Evolutionary conservation across 2,113 vertebrate species (phyloP).

Genomic region (Malurus cyaneus): DNA sequence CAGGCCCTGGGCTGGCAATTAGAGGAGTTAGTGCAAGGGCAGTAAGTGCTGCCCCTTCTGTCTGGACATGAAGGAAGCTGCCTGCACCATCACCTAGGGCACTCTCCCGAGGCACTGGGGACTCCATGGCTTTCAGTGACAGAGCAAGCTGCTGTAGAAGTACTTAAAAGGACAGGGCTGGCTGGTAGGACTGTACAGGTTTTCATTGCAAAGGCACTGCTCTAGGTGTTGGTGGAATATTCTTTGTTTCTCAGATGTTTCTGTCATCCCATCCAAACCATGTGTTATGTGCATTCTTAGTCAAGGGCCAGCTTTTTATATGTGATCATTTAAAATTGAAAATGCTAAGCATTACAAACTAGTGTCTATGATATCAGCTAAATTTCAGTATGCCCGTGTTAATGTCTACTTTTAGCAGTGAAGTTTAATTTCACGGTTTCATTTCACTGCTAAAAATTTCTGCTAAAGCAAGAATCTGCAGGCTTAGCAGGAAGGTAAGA

Average conservation of each 20-base stretch:
- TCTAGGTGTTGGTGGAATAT: background rate
- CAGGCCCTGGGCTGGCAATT: background rate
- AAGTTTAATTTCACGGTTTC: background rate
- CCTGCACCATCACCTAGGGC: background rate
- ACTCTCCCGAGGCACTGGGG: background rate
- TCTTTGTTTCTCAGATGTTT: background rate
- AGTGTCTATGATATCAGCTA: background rate
- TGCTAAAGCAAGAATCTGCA: background rate
- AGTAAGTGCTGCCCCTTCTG: rapidly evolving
- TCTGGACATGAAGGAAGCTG: background rate
- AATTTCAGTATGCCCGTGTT: background rate
- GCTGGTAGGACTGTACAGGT: background rate
- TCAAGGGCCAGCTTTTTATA: background rate
- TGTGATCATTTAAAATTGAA: background rate
- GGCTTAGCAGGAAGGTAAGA: background rate
- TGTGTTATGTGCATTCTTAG: background rate
- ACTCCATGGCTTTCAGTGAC: background rate
- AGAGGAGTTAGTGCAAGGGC: background rate
- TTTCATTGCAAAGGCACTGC: background rate
- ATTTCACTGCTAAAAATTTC: background rate
- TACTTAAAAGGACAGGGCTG: background rate
- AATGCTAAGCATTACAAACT: background rate
- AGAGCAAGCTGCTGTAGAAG: background rate
- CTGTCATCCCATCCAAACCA: background rate
- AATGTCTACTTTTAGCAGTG: background rate